These are phyloP conservation scores for Mantis religiosa DNA, from an alignment of 2,888 invertebrate species.

Conservation along the genomic window DNA sequence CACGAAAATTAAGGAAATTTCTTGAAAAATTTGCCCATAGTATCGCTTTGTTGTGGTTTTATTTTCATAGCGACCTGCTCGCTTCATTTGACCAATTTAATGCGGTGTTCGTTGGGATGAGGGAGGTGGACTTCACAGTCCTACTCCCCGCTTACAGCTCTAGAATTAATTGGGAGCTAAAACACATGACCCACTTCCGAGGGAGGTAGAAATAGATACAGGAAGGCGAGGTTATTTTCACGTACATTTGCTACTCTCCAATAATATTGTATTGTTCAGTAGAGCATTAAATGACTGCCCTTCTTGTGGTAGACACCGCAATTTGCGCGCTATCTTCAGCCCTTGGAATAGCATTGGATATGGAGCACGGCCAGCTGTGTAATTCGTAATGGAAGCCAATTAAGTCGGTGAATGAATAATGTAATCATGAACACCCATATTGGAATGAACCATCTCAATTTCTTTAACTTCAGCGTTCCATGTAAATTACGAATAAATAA, in stretches of 20 bases:
- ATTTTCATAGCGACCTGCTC: background rate
- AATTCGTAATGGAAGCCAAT: background rate
- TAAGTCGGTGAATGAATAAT: background rate
- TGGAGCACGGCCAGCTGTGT: background rate
- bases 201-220: background rate
- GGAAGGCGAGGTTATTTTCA: background rate
- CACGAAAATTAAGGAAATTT: background rate
- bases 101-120: background rate
- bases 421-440: background rate
- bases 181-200: background rate
- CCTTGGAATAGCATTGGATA: background rate
- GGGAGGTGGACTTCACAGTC: background rate
- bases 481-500: too few species aligned
- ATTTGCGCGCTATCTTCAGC: background rate
- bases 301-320: background rate
- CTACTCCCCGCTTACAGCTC: background rate
- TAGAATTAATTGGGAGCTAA: background rate
- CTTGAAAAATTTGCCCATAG: background rate
- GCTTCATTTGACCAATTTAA: background rate
- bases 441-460: too few species aligned
- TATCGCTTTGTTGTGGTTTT: background rate
- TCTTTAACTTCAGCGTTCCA: too few species aligned
- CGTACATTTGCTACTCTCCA: background rate
- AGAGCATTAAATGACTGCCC: background rate
- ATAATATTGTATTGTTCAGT: background rate